Evolutionary conservation across 2,797 vertebrate species (phyloP).

Genomic region (Enteromius trimaculatus): DNA sequence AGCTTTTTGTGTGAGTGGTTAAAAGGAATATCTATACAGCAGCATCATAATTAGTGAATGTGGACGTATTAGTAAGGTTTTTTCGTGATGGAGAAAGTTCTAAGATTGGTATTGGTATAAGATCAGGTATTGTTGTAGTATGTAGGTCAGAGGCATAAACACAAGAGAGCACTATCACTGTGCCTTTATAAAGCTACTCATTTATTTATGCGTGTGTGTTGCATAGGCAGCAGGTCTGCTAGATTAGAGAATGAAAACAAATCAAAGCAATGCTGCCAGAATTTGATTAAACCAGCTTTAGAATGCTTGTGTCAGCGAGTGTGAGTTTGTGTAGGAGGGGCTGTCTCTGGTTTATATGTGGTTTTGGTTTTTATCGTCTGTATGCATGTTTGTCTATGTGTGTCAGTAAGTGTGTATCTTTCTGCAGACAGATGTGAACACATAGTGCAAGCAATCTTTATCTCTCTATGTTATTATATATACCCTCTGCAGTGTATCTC

Average conservation of each 20-base stretch:
- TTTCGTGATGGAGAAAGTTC: not conserved
- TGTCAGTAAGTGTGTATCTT: conserved; percentile 13
- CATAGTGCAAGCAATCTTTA: not conserved
- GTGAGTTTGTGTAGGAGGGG: conserved; percentile 42
- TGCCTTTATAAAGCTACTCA: conserved; percentile 47
- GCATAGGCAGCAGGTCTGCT: conserved; percentile 63
- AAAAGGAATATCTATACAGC: not conserved
- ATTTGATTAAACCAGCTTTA: conserved; percentile 63
- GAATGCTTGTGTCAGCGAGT: conserved; percentile 5
- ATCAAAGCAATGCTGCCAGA: conserved; percentile 64
- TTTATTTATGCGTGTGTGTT: conserved; percentile 61
- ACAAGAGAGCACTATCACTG: not conserved
- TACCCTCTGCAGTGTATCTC: conserved; percentile 1
- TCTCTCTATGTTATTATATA: conserved; percentile 26
- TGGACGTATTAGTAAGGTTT: not conserved
- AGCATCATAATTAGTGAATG: not conserved
- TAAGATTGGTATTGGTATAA: conserved; percentile 1
- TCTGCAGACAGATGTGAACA: conserved; percentile 11
- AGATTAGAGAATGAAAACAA: conserved; percentile 69
- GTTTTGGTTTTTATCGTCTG: not conserved
- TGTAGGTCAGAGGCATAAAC: conserved; percentile 19
- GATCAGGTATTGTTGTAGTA: conserved; percentile 13
- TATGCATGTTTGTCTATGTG: conserved; percentile 13
- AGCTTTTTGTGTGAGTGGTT: not conserved
- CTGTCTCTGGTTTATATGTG: not conserved